Conservation (phyloP, 1,140 invertebrate genomes). For the Diabrotica virgifera region DNA sequence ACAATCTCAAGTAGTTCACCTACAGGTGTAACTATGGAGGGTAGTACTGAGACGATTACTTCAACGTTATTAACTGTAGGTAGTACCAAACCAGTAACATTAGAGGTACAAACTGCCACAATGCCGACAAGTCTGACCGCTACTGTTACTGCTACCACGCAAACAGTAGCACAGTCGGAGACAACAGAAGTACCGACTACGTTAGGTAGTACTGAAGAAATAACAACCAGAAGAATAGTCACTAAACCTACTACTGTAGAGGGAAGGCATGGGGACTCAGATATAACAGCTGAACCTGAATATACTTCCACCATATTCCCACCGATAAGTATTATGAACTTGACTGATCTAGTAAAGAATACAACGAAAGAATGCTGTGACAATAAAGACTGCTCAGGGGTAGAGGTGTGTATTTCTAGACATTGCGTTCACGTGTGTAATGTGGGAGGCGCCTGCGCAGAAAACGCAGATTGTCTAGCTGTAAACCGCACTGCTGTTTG, state of each 20-base stretch:
- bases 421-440: constrained; percentile 73
- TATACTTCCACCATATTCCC: not conserved
- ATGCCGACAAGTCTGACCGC: too few relatives aligned
- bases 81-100: too few relatives aligned
- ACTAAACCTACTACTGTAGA: not conserved
- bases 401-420: constrained; percentile 63
- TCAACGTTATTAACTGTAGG: too few relatives aligned
- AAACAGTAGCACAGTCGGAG: not conserved
- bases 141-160: too few relatives aligned
- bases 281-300: not conserved
- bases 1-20: too few relatives aligned
- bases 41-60: too few relatives aligned
- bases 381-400: constrained; percentile 65
- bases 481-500: constrained; percentile 69
- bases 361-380: constrained; percentile 52
- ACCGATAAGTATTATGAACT: not conserved
- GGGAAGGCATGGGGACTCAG: not conserved
- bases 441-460: constrained; percentile 61
- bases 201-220: not conserved
- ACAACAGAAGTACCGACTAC: not conserved
- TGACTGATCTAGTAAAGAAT: not conserved
- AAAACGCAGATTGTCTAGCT: constrained; percentile 65
- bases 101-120: too few relatives aligned
- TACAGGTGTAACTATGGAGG: too few relatives aligned
- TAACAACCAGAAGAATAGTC: not conserved